These are phyloP conservation scores for Pimpla rufipes DNA, from an alignment of 2,888 invertebrate genomes.

Conservation along the genomic window DNA sequence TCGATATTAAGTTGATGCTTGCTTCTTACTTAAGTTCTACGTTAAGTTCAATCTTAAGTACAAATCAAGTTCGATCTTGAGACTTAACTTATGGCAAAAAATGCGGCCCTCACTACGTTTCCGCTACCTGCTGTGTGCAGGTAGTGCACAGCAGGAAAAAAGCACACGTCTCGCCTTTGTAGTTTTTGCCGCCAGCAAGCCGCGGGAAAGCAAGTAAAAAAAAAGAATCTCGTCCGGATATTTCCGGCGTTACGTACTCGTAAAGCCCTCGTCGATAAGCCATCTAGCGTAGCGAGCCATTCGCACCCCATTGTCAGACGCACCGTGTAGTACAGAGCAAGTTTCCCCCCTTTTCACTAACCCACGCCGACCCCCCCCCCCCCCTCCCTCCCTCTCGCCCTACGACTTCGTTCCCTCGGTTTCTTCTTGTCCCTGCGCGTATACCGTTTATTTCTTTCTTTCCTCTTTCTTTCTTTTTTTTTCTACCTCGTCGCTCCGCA, in stretches of 20 bases:
- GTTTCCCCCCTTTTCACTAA: conserved; percentile 20
- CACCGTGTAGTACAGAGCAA: conserved; percentile 3
- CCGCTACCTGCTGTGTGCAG: too few relatives aligned
- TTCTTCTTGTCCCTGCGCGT: conserved; percentile 13
- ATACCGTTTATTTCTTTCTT: conserved; percentile 16
- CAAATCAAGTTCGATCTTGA: too few relatives aligned
- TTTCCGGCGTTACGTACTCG: conserved; percentile 70
- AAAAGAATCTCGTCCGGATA: conserved; percentile 48
- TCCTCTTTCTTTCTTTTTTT: conserved; percentile 19
- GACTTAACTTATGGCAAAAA: too few relatives aligned
- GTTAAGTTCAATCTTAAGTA: too few relatives aligned
- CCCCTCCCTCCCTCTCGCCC: background rate
- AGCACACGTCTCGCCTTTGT: background rate
- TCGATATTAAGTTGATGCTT: too few relatives aligned
- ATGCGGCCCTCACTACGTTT: too few relatives aligned
- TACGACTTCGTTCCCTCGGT: conserved; percentile 33
- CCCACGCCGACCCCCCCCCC: background rate
- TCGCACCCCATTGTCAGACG: conserved; percentile 70
- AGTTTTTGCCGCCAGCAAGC: conserved; percentile 25
- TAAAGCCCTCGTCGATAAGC: conserved; percentile 73
- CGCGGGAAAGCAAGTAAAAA: background rate
- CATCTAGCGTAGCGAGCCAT: conserved; percentile 71
- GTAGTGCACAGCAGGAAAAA: too few relatives aligned
- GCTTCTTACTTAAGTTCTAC: too few relatives aligned
- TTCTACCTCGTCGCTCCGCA: background rate